Percentiles rank a stretch among this genome's conserved stretches.
These are phyloP conservation scores for Peucedramus taeniatus DNA, from an alignment of 2,113 vertebrate genomes.

Conservation along the genomic window DNA sequence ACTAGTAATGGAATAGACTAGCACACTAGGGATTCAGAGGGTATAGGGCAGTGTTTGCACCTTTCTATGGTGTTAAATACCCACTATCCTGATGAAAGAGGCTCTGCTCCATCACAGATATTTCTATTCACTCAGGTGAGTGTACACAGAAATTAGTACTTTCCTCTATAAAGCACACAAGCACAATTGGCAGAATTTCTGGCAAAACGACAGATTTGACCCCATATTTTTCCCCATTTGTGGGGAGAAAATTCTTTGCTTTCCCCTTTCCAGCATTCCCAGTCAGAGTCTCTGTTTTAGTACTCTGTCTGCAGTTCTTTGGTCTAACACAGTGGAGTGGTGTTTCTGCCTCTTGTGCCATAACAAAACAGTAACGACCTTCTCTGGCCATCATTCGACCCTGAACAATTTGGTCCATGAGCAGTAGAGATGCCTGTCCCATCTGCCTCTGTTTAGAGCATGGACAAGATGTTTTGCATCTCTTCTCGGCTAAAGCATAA, in stretches of 20 bases:
- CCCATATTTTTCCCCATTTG: background rate
- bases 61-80: background rate
- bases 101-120: background rate
- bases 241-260: slow-evolving; percentile 29
- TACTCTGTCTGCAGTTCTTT: slow-evolving; percentile 58
- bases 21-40: background rate
- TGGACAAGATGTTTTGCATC: background rate
- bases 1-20: background rate
- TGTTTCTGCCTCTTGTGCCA: slow-evolving; percentile 66
- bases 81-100: background rate
- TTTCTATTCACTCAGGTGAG: background rate
- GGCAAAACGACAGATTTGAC: background rate
- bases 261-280: slow-evolving; percentile 38
- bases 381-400: slow-evolving; percentile 52
- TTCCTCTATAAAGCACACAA: background rate
- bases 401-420: slow-evolving; percentile 66
- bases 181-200: slow-evolving; percentile 39
- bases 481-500: background rate
- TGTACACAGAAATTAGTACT: background rate
- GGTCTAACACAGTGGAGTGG: slow-evolving; percentile 57
- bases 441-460: slow-evolving; percentile 50
- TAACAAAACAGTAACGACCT: slow-evolving; percentile 65
- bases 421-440: slow-evolving; percentile 61
- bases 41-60: background rate
- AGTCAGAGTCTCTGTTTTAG: slow-evolving; percentile 55